Conservation (phyloP, 2,113 vertebrate genomes). For the Vidua macroura region DNA sequence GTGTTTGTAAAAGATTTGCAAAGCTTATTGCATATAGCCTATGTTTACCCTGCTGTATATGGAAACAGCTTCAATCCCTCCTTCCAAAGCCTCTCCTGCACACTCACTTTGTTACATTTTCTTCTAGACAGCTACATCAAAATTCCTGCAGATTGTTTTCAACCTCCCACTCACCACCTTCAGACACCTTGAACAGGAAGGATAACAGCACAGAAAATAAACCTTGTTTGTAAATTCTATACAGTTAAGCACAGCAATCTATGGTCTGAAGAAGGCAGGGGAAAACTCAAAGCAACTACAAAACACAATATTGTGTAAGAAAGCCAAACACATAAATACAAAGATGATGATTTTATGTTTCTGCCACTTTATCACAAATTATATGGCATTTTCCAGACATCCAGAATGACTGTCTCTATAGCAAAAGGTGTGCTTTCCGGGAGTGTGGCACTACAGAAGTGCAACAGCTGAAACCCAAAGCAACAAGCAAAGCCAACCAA, state of each 20-base stretch:
- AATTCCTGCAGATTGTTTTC: constrained; percentile 32
- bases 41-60: not conserved
- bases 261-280: not conserved
- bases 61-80: not conserved
- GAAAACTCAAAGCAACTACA: not conserved
- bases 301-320: not conserved
- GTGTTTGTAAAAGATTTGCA: not conserved
- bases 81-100: not conserved
- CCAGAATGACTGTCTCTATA: not conserved
- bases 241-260: not conserved
- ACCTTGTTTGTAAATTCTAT: not conserved
- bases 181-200: constrained; percentile 16
- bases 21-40: not conserved
- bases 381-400: not conserved
- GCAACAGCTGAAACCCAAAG: not conserved
- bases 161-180: constrained; percentile 41
- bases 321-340: not conserved
- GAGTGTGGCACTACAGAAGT: not conserved
- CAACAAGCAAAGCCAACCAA: not conserved
- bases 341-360: not conserved
- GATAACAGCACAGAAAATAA: not conserved
- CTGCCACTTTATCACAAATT: not conserved
- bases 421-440: not conserved
- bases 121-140: constrained; percentile 15
- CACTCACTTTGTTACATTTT: not conserved